A percentile compares a stretch with the other conserved stretches of the same genome.
phyloP scores from a whole-genome alignment of 2,797 vertebrate genomes.

The Harpagifer antarcticus region DNA sequence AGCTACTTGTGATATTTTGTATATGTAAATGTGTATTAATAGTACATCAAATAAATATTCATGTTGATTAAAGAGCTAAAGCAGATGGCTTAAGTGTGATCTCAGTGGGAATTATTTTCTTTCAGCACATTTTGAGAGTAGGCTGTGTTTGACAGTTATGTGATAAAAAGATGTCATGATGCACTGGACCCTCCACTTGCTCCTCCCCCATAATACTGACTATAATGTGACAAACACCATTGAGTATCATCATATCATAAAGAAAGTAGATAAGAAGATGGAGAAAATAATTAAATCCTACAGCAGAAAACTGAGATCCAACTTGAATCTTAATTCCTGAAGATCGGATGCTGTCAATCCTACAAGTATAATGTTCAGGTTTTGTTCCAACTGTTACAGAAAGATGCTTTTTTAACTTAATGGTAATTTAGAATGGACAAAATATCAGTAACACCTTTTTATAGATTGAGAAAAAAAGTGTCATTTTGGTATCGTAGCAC shows the following conservation, averaged over 20 bases:
- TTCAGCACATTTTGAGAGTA: conserved; percentile 5
- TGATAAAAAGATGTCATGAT: conserved; percentile 2
- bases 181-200: background rate
- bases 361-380: background rate
- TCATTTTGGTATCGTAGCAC: background rate
- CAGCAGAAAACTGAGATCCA: background rate
- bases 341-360: no score
- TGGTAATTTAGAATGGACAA: background rate
- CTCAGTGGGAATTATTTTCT: conserved; percentile 2
- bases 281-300: background rate
- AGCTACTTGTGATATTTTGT: background rate
- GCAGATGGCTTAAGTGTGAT: conserved; percentile 11
- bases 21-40: background rate
- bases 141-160: conserved; percentile 41
- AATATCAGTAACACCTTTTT: background rate
- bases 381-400: background rate
- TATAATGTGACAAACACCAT: background rate
- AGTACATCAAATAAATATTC: background rate
- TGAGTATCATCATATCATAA: background rate
- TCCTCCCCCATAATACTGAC: background rate
- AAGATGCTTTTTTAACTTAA: background rate
- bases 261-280: background rate
- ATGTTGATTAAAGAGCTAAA: background rate
- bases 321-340: background rate
- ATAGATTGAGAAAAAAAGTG: background rate